A percentile compares a stretch with the other conserved stretches of the same genome.
phyloP scores from a whole-genome alignment of 35 echinoderm and acorn worm species.

The Lytechinus variegatus region DNA sequence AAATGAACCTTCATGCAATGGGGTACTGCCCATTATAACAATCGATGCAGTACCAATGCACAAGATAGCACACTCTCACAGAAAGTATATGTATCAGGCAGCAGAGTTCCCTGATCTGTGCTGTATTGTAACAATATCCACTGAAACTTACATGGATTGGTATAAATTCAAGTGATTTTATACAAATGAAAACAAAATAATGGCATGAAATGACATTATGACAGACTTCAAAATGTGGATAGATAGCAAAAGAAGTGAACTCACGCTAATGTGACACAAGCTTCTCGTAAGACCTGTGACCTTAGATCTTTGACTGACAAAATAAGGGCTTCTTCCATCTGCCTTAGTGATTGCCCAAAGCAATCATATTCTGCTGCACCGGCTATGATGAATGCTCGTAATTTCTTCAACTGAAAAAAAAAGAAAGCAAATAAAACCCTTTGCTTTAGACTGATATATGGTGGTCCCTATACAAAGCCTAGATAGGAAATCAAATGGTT shows the following conservation, averaged over 20 bases:
- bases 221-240: background rate
- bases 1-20: too few relatives aligned
- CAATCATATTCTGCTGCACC: conserved; percentile 90
- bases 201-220: background rate
- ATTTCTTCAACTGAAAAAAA: conserved; percentile 82
- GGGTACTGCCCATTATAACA: too few relatives aligned
- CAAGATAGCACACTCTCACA: too few relatives aligned
- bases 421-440: background rate
- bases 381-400: conserved; percentile 83
- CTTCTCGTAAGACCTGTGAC: conserved; percentile 94
- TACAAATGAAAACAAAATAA: background rate
- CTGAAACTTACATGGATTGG: too few relatives aligned
- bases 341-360: conserved; percentile 70
- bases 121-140: too few relatives aligned
- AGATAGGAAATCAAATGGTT: too few relatives aligned
- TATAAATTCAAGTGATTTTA: background rate
- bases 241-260: background rate
- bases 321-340: conserved; percentile 82
- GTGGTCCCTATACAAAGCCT: too few relatives aligned
- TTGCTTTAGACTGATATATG: too few relatives aligned
- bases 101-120: too few relatives aligned
- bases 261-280: conserved; percentile 97
- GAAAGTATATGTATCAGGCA: too few relatives aligned
- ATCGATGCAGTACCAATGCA: too few relatives aligned
- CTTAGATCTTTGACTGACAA: conserved; percentile 94